Conservation (phyloP, 2,888 invertebrate genomes). For the Nomada hirtipes region DNA sequence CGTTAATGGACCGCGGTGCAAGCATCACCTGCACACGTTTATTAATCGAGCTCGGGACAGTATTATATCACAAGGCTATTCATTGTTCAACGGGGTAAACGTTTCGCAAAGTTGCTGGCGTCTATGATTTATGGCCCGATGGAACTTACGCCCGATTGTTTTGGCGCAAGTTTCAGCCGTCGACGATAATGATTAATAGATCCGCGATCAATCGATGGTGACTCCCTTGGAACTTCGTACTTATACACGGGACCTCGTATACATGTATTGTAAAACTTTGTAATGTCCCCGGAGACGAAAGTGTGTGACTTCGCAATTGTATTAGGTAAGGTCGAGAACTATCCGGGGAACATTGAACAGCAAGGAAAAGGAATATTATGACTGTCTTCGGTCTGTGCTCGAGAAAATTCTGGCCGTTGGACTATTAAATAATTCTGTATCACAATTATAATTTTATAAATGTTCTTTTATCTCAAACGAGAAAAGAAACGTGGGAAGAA, state of each 20-base stretch:
- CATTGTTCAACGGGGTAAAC: neutral
- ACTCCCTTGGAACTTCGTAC: neutral
- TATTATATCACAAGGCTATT: conserved; percentile 14
- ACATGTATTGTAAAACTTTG: conserved; percentile 7
- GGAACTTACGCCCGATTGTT: conserved; percentile 28
- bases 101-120: conserved; percentile 5
- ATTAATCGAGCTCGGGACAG: conserved; percentile 36
- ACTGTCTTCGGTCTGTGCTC: neutral
- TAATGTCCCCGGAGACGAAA: conserved; percentile 2
- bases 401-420: neutral
- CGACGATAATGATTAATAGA: conserved; percentile 42
- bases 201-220: conserved; percentile 10
- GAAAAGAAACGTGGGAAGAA: too few species aligned
- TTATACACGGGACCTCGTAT: neutral
- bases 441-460: too few species aligned
- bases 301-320: neutral
- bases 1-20: neutral
- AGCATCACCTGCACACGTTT: neutral
- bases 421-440: too few species aligned
- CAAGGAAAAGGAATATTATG: neutral
- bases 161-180: neutral
- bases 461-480: too few species aligned
- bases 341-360: neutral
- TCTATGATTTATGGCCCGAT: conserved; percentile 27
- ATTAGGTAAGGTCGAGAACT: neutral